Base-by-base conservation (phyloP, 2,113 vertebrate genomes). In the Sander lucioperca region DNA sequence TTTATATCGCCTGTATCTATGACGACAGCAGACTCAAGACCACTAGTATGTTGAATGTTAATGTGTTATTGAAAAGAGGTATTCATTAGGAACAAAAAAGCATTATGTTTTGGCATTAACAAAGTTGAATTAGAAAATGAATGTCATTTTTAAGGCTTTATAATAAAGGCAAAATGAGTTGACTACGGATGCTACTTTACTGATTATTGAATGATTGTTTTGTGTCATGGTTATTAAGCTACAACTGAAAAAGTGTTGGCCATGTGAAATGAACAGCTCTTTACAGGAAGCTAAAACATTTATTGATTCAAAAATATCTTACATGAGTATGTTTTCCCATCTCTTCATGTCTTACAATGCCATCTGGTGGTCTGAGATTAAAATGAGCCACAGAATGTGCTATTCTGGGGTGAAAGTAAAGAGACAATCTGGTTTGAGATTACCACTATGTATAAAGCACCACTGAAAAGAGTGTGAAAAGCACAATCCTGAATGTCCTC, bases 351-450 rank as follows among this genome's bases (percentile, higher is more conserved):
- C 47, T 61, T 47, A 83, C 33, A 48, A 23, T 8, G 87, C 88
- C 89, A 84, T 71, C 91, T 91, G 79, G 89, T 92, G 93, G 93
- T 12, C 18, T n/a, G 18, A 61, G 0, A 56, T 50, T 23, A 57
- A 65, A 80, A 39, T 15, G 11, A 23, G 5, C 23, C 25, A 12
- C 36, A 58, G 13, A 0, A 2, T 15, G 19, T 7, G 21, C 0
- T 63, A 66, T 45, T 59, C 13, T 33, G 16, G 16, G 59, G n/a
- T n/a, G n/a, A n/a, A n/a, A n/a, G 18, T 61, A 12, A 18, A 58
- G 39, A 71, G 16, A 16, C 15, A 56, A 54, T 27, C 9, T 9
- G 14, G 47, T 72, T 25, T 47, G 4, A 63, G 15, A 51, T 43
- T n/a, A 13, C 10, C 39, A 15, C 18, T 16, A 57, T 2, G 2